Conservation (phyloP, 2,888 invertebrate species). For the Xiphydria camelus region DNA sequence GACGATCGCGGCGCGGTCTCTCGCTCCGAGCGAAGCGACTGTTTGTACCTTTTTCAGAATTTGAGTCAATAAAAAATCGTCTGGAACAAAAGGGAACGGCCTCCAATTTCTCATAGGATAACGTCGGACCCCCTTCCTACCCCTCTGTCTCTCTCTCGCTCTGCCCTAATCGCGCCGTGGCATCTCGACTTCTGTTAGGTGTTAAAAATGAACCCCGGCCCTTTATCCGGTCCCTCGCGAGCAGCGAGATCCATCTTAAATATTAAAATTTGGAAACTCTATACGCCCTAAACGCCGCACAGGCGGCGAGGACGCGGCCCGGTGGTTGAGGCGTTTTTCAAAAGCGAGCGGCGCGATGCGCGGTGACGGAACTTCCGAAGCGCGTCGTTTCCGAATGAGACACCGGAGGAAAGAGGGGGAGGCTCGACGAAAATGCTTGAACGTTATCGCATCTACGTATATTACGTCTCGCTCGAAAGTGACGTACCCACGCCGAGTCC, state of each 20-base stretch:
- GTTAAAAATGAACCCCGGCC: constrained; percentile 48
- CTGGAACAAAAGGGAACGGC: constrained; percentile 44
- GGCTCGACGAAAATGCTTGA: too few species aligned
- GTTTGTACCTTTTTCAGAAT: constrained; percentile 38
- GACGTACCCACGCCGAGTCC: too few species aligned
- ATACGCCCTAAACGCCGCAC: too few species aligned
- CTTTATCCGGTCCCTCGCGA: constrained; percentile 34
- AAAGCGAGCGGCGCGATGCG: too few species aligned
- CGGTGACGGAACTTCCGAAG: too few species aligned
- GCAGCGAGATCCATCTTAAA: constrained; percentile 28
- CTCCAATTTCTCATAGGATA: constrained; percentile 52
- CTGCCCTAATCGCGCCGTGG: constrained; percentile 37
- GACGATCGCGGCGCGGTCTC: too few species aligned
- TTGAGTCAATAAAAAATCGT: constrained; percentile 50
- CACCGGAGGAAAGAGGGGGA: too few species aligned
- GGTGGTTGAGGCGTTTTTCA: too few species aligned
- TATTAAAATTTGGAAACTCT: constrained; percentile 44
- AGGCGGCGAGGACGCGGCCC: too few species aligned
- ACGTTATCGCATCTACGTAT: too few species aligned
- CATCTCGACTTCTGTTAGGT: constrained; percentile 53
- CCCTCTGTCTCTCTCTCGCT: constrained; percentile 3
- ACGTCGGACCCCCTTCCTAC: constrained; percentile 27
- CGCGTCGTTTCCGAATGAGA: too few species aligned
- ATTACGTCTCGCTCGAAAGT: too few species aligned
- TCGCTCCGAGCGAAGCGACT: constrained; percentile 20